Conservation (phyloP, 2,113 vertebrate species). For the Columba livia region DNA sequence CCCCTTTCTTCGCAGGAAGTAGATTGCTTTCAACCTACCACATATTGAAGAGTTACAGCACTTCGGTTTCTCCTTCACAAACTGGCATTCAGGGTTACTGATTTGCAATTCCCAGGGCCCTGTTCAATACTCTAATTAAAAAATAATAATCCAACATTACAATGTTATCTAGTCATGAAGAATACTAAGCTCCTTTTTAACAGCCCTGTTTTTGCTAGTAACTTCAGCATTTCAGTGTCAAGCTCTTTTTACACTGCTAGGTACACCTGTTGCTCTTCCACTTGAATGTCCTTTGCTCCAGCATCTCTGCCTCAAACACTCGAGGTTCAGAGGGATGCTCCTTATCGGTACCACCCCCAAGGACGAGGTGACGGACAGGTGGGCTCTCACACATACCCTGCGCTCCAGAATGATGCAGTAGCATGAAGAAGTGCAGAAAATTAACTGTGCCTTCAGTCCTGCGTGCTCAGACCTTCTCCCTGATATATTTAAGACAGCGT, state of each 20-base stretch:
- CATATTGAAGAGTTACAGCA: background rate
- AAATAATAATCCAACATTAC: background rate
- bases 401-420: background rate
- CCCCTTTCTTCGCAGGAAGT: background rate
- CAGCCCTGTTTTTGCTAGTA: background rate
- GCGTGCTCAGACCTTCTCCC: background rate
- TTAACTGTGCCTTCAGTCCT: background rate
- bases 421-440: background rate
- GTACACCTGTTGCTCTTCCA: background rate
- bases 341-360: background rate
- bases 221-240: background rate
- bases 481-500: background rate
- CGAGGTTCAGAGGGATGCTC: background rate
- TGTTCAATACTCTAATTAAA: background rate
- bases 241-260: background rate
- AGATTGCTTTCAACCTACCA: background rate
- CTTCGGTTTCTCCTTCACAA: background rate
- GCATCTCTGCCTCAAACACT: background rate
- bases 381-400: background rate
- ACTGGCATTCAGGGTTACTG: background rate
- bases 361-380: background rate
- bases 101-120: background rate
- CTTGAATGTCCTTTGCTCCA: background rate
- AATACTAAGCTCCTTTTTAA: background rate
- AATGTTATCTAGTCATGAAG: background rate